phyloP scores from a whole-genome alignment of 2,888 invertebrate genomes.

The Pseudococcus longispinus region DNA sequence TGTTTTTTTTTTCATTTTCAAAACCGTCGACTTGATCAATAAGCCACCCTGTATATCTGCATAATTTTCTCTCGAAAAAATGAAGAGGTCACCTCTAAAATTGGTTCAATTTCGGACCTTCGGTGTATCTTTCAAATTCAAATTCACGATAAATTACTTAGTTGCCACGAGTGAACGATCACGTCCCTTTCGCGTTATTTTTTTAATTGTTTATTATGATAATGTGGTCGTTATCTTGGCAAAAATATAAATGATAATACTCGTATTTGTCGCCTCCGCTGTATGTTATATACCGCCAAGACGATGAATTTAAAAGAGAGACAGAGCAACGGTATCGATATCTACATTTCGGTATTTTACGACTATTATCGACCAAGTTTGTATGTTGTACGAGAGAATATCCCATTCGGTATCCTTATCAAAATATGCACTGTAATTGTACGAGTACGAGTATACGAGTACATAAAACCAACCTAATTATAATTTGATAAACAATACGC shows the following conservation, averaged over 20 bases:
- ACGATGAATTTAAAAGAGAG: too few relatives aligned
- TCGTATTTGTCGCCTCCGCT: background rate
- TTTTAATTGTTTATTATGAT: background rate
- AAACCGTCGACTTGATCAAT: too few relatives aligned
- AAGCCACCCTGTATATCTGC: too few relatives aligned
- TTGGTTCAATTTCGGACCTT: too few relatives aligned
- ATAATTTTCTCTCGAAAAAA: too few relatives aligned
- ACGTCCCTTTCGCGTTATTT: background rate
- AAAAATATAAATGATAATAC: background rate
- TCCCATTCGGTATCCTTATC: background rate
- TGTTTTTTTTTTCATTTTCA: too few relatives aligned
- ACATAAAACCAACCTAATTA: background rate
- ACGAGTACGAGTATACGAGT: too few relatives aligned
- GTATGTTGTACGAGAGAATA: background rate
- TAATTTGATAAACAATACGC: background rate
- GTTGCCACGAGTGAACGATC: background rate
- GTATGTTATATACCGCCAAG: too few relatives aligned
- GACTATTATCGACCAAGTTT: background rate
- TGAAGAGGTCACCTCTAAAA: too few relatives aligned
- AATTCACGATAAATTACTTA: background rate
- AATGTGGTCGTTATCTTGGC: background rate
- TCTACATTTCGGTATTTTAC: background rate
- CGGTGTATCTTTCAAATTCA: background rate
- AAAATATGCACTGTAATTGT: background rate
- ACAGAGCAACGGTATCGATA: too few relatives aligned